A percentile compares a stretch with the other conserved stretches of the same genome.
Evolutionary conservation across 1,140 invertebrate species (phyloP).

Genomic region (Cydia pomonella): DNA sequence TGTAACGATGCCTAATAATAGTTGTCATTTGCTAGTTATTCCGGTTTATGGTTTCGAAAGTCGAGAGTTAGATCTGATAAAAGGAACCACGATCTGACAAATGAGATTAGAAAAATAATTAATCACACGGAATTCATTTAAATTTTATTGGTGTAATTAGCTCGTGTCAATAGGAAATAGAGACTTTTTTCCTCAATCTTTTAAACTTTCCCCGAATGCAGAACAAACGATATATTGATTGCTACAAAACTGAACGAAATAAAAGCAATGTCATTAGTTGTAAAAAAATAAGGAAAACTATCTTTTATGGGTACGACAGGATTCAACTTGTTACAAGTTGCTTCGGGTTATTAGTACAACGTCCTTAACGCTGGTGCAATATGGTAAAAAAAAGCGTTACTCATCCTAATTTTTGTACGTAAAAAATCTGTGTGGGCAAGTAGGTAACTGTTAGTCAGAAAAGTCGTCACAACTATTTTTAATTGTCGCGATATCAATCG

Average conservation of each 20-base stretch:
- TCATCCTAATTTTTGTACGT: slow-evolving; percentile 44
- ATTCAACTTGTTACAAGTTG: background rate
- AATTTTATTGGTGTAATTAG: slow-evolving; percentile 18
- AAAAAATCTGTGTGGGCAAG: slow-evolving; percentile 53
- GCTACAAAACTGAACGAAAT: background rate
- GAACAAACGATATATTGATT: background rate
- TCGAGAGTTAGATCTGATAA: slow-evolving; percentile 40
- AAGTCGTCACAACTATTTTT: slow-evolving; percentile 38
- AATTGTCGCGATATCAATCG: slow-evolving; percentile 46
- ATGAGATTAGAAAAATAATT: slow-evolving; percentile 10
- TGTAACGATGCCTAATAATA: slow-evolving; percentile 48
- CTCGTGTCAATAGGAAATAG: background rate
- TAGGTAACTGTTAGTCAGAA: slow-evolving; percentile 49
- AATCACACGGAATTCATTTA: background rate
- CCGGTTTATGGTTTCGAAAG: slow-evolving; percentile 66
- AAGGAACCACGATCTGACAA: background rate
- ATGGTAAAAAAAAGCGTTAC: slow-evolving; percentile 45
- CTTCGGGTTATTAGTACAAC: slow-evolving; percentile 10
- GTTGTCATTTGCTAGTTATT: slow-evolving; percentile 49
- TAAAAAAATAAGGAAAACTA: slow-evolving; percentile 23
- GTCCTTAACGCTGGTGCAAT: slow-evolving; percentile 39
- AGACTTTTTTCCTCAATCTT: slow-evolving; percentile 11
- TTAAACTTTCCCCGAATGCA: slow-evolving; percentile 22
- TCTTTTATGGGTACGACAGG: background rate
- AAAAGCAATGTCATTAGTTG: background rate